Conservation (phyloP, 1,140 invertebrate genomes). For the Aradophagus sp. region DNA sequence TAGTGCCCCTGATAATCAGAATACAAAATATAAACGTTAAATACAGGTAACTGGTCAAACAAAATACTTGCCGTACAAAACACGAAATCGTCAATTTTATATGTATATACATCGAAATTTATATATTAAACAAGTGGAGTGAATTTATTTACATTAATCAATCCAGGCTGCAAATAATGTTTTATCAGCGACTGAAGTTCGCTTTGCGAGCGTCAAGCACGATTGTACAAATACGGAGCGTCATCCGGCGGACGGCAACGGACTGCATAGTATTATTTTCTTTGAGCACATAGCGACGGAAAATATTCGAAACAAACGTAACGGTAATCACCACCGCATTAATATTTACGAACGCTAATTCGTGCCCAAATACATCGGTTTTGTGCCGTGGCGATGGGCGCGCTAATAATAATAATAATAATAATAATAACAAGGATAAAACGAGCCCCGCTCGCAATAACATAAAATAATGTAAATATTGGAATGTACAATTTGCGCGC, state of each 20-base stretch:
- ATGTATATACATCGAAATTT: too few species aligned
- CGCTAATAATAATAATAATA: constrained; percentile 2
- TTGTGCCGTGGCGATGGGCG: constrained; percentile 17
- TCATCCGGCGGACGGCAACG: constrained; percentile 9
- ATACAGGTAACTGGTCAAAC: too few species aligned
- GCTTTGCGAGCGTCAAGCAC: constrained; percentile 27
- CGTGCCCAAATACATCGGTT: constrained; percentile 33
- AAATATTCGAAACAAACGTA: constrained; percentile 40
- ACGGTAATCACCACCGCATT: constrained; percentile 42
- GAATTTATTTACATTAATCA: constrained; percentile 28
- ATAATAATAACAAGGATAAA: constrained; percentile 41
- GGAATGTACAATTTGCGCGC: constrained; percentile 41
- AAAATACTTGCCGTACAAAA: too few species aligned
- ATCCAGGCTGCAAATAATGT: constrained; percentile 27
- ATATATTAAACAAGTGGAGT: too few species aligned
- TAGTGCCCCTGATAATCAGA: too few species aligned
- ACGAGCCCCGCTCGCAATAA: constrained; percentile 37
- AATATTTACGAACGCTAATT: constrained; percentile 48
- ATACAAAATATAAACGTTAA: too few species aligned
- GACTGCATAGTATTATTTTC: constrained; percentile 37
- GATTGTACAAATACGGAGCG: constrained; percentile 32
- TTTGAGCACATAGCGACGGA: constrained; percentile 22
- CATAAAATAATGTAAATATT: constrained; percentile 51
- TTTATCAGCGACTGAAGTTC: constrained; percentile 16
- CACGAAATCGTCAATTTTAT: too few species aligned